Evolutionary conservation across 1,140 invertebrate species (phyloP).

Genomic region (Orchestia grillus): DNA sequence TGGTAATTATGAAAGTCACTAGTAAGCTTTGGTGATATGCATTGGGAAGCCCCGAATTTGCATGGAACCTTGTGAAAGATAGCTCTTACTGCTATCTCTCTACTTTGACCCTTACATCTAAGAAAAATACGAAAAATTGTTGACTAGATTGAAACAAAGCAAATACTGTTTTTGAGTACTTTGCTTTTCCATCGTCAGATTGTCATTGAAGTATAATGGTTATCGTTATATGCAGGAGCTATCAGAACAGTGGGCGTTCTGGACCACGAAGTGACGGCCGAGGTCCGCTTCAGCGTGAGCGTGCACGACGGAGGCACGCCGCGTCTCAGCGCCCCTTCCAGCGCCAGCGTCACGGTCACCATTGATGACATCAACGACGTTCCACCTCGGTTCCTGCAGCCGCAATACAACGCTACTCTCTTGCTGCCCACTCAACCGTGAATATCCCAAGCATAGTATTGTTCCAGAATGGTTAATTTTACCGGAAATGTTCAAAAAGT

Average conservation of each 20-base stretch:
- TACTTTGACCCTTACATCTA: background rate
- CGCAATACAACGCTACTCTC: constrained; percentile 69
- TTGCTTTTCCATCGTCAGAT: background rate
- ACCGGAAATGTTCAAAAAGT: background rate
- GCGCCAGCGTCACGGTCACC: constrained; percentile 73
- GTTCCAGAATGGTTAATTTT: background rate
- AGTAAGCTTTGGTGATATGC: background rate
- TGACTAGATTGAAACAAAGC: background rate
- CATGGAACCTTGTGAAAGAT: background rate
- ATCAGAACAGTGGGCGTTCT: constrained; percentile 82
- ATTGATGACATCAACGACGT: constrained; percentile 95
- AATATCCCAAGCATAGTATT: constrained; percentile 71
- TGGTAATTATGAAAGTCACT: background rate
- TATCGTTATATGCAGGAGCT: constrained; percentile 74
- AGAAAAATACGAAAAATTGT: background rate
- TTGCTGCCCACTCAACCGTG: constrained; percentile 82
- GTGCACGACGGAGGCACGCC: constrained; percentile 88
- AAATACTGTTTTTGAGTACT: background rate
- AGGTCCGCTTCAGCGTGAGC: constrained; percentile 85
- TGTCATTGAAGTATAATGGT: background rate
- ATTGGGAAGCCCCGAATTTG: background rate
- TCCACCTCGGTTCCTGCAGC: constrained; percentile 80
- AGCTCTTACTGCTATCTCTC: background rate
- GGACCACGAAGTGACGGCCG: constrained; percentile 83
- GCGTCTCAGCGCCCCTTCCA: constrained; percentile 83